Conservation (phyloP, 2,888 invertebrate species). For the Eupithecia subfuscata region DNA sequence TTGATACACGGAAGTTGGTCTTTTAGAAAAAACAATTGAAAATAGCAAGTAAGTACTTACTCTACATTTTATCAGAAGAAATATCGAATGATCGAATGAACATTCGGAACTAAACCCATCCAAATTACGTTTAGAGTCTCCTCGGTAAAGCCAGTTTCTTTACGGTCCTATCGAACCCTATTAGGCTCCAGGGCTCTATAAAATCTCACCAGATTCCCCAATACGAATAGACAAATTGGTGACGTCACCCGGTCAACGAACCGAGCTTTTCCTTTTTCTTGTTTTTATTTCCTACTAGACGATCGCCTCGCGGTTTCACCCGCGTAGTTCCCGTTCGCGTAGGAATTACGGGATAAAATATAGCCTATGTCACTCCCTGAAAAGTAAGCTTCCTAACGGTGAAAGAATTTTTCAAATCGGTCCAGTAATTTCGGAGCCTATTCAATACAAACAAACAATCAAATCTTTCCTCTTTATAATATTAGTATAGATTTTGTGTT, state of each 20-base stretch:
- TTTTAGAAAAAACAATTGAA: too few relatives aligned
- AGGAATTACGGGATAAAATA: too few relatives aligned
- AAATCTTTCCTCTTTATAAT: too few relatives aligned
- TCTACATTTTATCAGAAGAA: neutral
- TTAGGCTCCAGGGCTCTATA: slow-evolving; percentile 16
- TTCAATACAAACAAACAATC: too few relatives aligned
- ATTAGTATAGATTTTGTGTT: too few relatives aligned
- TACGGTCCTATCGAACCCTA: slow-evolving; percentile 25
- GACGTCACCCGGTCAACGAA: slow-evolving; percentile 24
- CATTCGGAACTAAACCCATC: slow-evolving; percentile 3
- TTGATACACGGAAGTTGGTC: too few relatives aligned
- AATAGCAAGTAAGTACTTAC: neutral
- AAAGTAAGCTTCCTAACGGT: too few relatives aligned
- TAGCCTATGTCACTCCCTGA: too few relatives aligned
- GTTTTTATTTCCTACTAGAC: slow-evolving; percentile 9
- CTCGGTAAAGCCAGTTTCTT: slow-evolving; percentile 13
- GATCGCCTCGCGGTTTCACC: too few relatives aligned
- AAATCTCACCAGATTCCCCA: slow-evolving; percentile 21
- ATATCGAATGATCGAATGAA: slow-evolving; percentile 3
- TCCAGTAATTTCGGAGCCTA: too few relatives aligned
- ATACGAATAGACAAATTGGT: slow-evolving; percentile 28
- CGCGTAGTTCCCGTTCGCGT: too few relatives aligned
- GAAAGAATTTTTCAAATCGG: too few relatives aligned
- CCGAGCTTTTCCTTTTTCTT: slow-evolving; percentile 15
- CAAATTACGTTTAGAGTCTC: neutral